Conservation (phyloP, 2,888 invertebrate genomes). For the Phaonia tiefii region DNA sequence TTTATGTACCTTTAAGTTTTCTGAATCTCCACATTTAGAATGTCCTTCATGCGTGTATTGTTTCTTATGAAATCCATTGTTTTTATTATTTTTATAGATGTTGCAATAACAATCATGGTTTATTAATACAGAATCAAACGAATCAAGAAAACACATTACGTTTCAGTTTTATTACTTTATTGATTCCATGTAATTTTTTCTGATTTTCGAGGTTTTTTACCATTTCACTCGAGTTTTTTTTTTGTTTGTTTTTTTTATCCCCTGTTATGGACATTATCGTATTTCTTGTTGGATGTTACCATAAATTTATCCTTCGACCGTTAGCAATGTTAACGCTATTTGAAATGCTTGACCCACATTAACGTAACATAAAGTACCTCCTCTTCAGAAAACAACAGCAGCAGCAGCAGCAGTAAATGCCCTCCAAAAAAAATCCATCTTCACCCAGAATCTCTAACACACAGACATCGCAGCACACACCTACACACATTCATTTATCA, state of each 20-base stretch:
- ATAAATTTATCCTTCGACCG: constrained; percentile 63
- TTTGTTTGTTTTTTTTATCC: constrained; percentile 17
- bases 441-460: too few relatives aligned
- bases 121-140: constrained; percentile 24
- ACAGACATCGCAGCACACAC: neutral
- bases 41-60: too few relatives aligned
- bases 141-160: neutral
- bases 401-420: constrained; percentile 50
- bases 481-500: neutral
- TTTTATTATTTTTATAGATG: neutral
- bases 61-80: too few relatives aligned
- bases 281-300: constrained; percentile 57
- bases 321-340: constrained; percentile 63
- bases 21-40: too few relatives aligned
- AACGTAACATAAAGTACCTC: constrained; percentile 59
- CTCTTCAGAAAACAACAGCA: constrained; percentile 41
- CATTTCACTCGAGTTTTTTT: neutral
- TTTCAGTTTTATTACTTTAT: neutral
- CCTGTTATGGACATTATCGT: constrained; percentile 51
- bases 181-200: too few relatives aligned
- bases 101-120: constrained; percentile 26
- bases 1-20: too few relatives aligned
- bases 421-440: too few relatives aligned
- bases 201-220: too few relatives aligned
- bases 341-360: constrained; percentile 66